phyloP scores from a whole-genome alignment of 2,113 vertebrate genomes.

The Hemiprocne comata region DNA sequence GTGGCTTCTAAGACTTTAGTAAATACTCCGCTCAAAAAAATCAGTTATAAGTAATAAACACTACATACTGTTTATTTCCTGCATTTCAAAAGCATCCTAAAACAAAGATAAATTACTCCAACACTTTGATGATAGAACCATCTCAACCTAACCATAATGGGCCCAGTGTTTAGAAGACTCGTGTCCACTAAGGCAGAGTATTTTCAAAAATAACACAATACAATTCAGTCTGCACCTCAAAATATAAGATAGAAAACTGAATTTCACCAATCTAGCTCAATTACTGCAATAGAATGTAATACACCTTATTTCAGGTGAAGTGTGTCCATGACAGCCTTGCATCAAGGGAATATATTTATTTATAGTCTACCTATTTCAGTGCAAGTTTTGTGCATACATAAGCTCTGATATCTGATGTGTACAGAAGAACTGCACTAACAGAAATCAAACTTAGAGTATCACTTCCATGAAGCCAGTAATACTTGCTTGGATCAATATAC shows the following conservation, averaged over 20 bases:
- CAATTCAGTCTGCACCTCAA: background rate
- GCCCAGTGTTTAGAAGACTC: background rate
- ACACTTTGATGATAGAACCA: background rate
- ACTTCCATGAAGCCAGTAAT: background rate
- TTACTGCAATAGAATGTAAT: background rate
- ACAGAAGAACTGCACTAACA: background rate
- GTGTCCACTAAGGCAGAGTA: background rate
- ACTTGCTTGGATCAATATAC: background rate
- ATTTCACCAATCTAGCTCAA: background rate
- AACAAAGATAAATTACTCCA: background rate
- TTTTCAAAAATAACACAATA: background rate
- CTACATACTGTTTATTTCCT: background rate
- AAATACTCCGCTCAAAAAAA: background rate
- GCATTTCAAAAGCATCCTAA: background rate
- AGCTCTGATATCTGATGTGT: background rate
- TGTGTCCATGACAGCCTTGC: background rate
- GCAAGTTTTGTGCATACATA: background rate
- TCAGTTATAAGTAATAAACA: background rate
- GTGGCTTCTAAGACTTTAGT: background rate
- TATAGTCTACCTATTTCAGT: background rate
- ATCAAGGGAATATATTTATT: background rate
- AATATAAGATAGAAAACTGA: background rate
- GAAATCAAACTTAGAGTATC: background rate
- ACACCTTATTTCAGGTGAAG: background rate
- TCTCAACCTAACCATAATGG: background rate